Base-by-base conservation (phyloP, 2,113 vertebrate genomes). In the Ardeotis arabs region DNA sequence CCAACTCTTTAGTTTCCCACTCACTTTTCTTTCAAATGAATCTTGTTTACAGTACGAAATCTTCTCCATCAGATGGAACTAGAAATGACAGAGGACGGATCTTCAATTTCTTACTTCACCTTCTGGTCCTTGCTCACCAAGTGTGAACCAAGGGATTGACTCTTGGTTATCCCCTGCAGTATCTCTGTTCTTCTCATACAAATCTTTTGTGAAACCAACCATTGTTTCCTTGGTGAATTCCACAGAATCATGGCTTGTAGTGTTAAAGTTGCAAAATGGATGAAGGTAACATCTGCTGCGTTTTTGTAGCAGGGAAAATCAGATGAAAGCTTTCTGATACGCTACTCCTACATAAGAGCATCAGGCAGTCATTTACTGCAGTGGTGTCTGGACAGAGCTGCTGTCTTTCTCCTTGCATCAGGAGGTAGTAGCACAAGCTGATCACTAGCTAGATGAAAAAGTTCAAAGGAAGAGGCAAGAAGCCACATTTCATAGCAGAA, bases 401-500 rank as follows among this genome's bases (percentile, higher is more conserved):
- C 33, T 53, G 8, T 89, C 35, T 44, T 89, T 60, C 50, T 76
- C 25, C 19, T 78, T 37, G 50, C 56, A 49, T 89, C 53, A 60
- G 53, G n/a, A 86, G 19, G 76, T 25, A 60, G 50, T 29, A 84
- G 56, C 56, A 64, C 22, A 58, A 52, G 25, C 24, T 90, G 77
- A 84, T 77, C 63, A 70, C n/a, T 66, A 5, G 55, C 67, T 44
- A 72, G 44, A 81, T 75, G 63, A 59, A 81, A 31, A 78, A 78
- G 33, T 56, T 83, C 60, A 68, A 93, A n/a, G 55, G 39, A 93
- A 88, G 72, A 91, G 56, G 41, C 59, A 87, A 83, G 83, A 92
- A 94, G 68, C 18, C 68, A 90, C 35, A 60, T 90, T 93, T 93
- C 56, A 37, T 28, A 84, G 45, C 44, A 87, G 60, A 93, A 90